These are phyloP conservation scores for Alca torda DNA, from an alignment of 2,797 vertebrate genomes.

Conservation along the genomic window DNA sequence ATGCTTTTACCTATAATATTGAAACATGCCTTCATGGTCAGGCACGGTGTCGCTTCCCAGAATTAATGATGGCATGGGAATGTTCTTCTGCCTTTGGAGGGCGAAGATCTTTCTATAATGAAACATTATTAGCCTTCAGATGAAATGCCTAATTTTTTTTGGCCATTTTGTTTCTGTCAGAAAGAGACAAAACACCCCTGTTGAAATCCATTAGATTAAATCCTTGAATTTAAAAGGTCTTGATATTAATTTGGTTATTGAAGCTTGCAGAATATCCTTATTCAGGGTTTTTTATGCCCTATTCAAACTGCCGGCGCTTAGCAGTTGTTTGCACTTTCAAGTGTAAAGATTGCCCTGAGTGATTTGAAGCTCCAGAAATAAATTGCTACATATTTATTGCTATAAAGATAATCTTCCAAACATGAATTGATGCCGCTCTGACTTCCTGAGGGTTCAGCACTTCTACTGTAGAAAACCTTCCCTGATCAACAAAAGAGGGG, in stretches of 20 bases:
- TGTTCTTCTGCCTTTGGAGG: background rate
- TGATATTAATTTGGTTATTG: background rate
- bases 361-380: background rate
- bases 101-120: background rate
- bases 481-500: background rate
- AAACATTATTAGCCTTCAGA: background rate
- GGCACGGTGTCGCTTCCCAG: background rate
- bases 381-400: conserved; percentile 16
- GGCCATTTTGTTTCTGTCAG: background rate
- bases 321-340: conserved; percentile 11
- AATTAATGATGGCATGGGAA: background rate
- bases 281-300: background rate
- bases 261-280: background rate
- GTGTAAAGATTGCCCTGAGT: background rate
- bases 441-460: background rate
- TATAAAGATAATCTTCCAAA: conserved; percentile 2
- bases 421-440: background rate
- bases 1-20: background rate
- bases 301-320: background rate
- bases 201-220: background rate
- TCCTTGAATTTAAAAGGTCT: background rate
- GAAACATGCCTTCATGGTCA: background rate
- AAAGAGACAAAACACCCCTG: background rate
- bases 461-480: background rate
- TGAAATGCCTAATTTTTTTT: background rate